These are phyloP conservation scores for Callaeas wilsoni DNA, from an alignment of 2,113 vertebrate genomes.

Conservation along the genomic window DNA sequence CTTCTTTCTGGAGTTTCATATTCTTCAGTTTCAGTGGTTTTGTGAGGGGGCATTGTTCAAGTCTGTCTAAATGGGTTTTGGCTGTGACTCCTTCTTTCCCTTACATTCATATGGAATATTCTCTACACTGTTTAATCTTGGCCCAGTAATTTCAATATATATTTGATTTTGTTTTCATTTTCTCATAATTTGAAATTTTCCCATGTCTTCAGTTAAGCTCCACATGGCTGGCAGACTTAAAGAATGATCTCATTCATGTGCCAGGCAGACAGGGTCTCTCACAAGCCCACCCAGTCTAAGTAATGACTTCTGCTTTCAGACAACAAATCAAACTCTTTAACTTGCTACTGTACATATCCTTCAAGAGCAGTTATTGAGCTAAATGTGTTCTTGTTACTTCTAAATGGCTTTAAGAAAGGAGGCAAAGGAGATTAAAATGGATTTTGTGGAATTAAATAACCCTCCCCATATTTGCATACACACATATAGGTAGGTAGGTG, in stretches of 20 bases:
- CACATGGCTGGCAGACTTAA: neutral
- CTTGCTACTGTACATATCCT: neutral
- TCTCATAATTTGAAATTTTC: neutral
- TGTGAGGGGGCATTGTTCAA: neutral
- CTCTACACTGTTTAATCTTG: neutral
- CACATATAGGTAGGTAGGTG: neutral
- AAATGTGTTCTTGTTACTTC: neutral
- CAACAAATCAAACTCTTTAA: neutral
- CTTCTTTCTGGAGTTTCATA: neutral
- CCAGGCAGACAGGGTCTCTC: neutral
- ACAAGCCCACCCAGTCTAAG: neutral
- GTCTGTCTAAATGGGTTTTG: neutral
- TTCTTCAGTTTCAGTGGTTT: neutral
- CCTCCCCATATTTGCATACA: neutral
- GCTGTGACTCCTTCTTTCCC: neutral
- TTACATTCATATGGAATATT: neutral
- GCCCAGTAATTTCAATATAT: neutral
- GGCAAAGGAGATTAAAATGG: neutral
- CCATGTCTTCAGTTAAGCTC: neutral
- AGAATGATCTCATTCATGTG: neutral
- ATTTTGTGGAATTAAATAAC: neutral
- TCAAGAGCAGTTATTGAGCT: neutral
- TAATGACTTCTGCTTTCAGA: slow-evolving; percentile 1
- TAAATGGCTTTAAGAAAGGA: neutral
- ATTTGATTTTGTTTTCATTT: slow-evolving; percentile 31